Evolutionary conservation across 2,113 vertebrate species (phyloP).

Genomic region (Hypanus sabinus): DNA sequence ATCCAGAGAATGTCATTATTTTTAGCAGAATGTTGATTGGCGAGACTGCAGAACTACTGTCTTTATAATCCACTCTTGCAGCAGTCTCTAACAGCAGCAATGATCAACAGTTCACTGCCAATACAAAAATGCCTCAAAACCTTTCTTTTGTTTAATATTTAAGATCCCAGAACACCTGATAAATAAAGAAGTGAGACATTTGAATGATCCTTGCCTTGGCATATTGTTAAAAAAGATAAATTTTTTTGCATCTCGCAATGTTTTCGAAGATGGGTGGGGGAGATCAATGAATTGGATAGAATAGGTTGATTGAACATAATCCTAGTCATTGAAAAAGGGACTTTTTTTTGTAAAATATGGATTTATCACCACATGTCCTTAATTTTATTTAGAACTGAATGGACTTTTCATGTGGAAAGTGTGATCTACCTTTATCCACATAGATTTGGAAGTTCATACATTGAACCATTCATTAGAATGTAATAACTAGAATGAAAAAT

Average conservation of each 20-base stretch:
- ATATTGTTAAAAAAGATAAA: background rate
- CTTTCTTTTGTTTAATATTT: background rate
- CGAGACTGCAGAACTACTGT: background rate
- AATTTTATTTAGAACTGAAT: background rate
- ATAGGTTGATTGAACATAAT: background rate
- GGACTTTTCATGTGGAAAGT: background rate
- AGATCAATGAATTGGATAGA: background rate
- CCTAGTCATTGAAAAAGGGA: background rate
- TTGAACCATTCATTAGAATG: background rate
- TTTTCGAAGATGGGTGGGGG: background rate
- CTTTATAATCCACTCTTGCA: background rate
- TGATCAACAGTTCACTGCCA: background rate
- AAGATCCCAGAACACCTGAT: background rate
- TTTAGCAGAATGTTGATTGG: background rate
- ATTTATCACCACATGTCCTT: background rate
- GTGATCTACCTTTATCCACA: background rate
- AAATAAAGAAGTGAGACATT: background rate
- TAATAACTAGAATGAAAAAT: background rate
- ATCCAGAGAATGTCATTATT: too few relatives aligned
- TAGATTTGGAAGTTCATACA: background rate
- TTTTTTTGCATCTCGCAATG: background rate
- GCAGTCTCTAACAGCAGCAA: background rate
- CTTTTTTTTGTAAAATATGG: background rate
- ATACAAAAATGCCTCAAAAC: background rate
- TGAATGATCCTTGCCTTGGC: background rate